Evolutionary conservation across 2,888 invertebrate species (phyloP), one percentile per base, ranked within the genome.

Genomic region (Plebejus melissa): DNA sequence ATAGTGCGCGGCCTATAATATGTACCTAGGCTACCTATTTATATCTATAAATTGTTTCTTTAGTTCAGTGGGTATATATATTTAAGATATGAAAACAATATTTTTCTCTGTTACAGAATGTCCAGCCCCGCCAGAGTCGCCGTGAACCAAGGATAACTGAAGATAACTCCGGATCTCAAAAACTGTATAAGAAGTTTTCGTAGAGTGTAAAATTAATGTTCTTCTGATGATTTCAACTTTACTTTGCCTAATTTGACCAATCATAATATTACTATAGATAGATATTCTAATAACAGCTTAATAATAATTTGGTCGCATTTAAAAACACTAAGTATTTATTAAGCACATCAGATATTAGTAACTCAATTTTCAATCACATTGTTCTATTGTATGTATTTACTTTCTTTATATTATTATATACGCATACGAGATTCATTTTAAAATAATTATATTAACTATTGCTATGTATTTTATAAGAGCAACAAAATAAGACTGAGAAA

Each of bases 71-170:
- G 22, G 22, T 22, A 22, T 22, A 32, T 32, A 32, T 32, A 32
- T 32, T 32, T 32, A 32, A 32, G 32, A 32, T 32, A 32, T 32
- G 1, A 32, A 32, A 32, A 32, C 16, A n/a, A 4, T 57, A 57
- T 58, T 16, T 76, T 79, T 77, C 78, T 83, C 79, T 80, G 80
- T 87, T 89, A 60, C 90, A 95, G 95, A 89, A 87, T 95, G 95
- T 86, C 95, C 95, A 77, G 92, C 94, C 0, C 86, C 90, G 41
- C 86, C 88, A 70, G 84, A 86, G 77, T 81, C 83, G 77, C 83
- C 87, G 74, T 90, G 86, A 90, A 85, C 3, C 11, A 65, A 11
- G 65, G 5, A 65, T 32, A 36, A 36, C 32, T 65, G 65, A 65
- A 22, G n/a, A 60, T 36, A 65, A 32, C 65, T 65, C 65, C 4